Conservation (phyloP, 1,140 invertebrate species). For the Drosophila azteca region DNA sequence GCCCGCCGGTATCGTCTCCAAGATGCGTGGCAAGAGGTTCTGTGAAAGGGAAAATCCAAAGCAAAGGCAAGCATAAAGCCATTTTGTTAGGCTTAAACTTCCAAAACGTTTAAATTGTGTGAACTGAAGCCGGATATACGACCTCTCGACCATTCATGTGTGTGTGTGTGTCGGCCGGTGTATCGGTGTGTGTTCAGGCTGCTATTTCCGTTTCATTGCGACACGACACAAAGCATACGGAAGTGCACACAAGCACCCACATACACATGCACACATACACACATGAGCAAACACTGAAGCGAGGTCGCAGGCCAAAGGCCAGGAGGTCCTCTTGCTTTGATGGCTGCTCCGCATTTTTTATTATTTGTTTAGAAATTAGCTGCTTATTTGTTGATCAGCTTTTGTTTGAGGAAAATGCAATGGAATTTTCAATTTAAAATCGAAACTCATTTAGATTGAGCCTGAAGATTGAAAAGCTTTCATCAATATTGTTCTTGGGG, state of each 20-base stretch:
- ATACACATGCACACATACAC: conserved; percentile 32
- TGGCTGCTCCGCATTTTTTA: conserved; percentile 42
- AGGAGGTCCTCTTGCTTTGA: conserved; percentile 54
- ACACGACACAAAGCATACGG: conserved; percentile 71
- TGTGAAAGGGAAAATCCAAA: conserved; percentile 27
- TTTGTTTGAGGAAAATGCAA: conserved; percentile 30
- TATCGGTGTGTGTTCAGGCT: conserved; percentile 50
- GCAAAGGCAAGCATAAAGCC: conserved; percentile 1
- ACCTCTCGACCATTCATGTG: conserved; percentile 25
- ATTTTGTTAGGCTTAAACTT: conserved; percentile 50
- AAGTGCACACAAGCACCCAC: conserved; percentile 54
- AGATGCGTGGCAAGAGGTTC: conserved; percentile 70
- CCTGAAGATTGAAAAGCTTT: too few relatives aligned
- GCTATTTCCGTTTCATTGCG: conserved; percentile 70
- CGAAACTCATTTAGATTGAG: conserved; percentile 21
- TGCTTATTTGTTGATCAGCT: conserved; percentile 49
- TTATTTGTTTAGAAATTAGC: conserved; percentile 66
- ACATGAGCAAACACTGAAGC: conserved; percentile 39
- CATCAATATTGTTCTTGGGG: too few relatives aligned
- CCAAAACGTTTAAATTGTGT: conserved; percentile 59
- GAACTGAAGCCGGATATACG: conserved; percentile 51
- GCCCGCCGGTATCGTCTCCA: conserved; percentile 74
- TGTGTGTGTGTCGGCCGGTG: conserved; percentile 27
- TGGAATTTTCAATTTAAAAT: conserved; percentile 34
- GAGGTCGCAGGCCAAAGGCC: conserved; percentile 41